Percentiles rank a stretch among this genome's conserved stretches.
phyloP scores from a whole-genome alignment of 2,797 vertebrate species.

The Neosilurus hyrtlii region DNA sequence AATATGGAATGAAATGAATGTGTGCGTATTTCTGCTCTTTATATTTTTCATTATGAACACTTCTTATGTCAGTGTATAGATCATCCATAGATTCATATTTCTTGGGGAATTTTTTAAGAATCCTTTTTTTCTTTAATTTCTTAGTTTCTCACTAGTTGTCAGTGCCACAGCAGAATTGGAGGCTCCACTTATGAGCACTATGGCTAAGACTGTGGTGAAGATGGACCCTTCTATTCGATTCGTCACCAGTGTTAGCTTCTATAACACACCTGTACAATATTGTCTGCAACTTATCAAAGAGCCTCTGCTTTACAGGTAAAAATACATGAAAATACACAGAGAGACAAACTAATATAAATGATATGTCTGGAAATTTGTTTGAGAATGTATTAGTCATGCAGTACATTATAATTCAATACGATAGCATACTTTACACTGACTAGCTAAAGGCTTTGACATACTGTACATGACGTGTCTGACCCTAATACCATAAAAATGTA shows the following conservation, averaged over 20 bases:
- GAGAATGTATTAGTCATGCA: background rate
- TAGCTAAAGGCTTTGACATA: background rate
- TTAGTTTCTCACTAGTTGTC: slow-evolving; percentile 40
- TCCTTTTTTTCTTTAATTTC: background rate
- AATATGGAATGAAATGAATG: background rate
- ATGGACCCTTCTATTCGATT: slow-evolving; percentile 35
- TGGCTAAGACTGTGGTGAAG: slow-evolving; percentile 27
- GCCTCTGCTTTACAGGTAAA: slow-evolving; percentile 41
- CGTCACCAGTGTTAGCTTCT: slow-evolving; percentile 40
- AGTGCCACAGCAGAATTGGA: slow-evolving; percentile 34
- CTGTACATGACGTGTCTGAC: background rate
- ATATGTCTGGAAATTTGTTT: background rate
- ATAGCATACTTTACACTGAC: background rate
- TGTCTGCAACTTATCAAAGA: slow-evolving; percentile 44
- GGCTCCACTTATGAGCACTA: slow-evolving; percentile 19
- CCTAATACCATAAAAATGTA: background rate
- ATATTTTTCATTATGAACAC: background rate
- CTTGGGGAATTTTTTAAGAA: background rate
- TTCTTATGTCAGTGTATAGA: background rate
- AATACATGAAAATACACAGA: background rate
- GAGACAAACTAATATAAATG: background rate
- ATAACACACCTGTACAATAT: slow-evolving; percentile 33
- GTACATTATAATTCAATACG: background rate
- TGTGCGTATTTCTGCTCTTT: background rate
- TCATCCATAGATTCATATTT: background rate